These are phyloP conservation scores for Anolis carolinensis DNA, from an alignment of 2,113 vertebrate genomes.

Conservation along the genomic window DNA sequence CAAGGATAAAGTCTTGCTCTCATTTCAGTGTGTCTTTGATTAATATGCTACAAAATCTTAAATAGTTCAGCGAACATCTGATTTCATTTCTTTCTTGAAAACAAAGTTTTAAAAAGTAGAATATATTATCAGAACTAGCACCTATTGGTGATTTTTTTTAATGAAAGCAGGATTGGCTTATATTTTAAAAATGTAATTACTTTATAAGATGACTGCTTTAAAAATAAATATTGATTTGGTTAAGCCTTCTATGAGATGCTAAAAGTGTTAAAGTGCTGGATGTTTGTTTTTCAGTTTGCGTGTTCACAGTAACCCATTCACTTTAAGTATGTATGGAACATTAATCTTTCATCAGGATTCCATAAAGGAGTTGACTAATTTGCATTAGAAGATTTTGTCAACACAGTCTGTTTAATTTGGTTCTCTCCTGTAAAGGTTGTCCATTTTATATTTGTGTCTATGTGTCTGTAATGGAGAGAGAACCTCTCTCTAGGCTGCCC, in stretches of 20 bases:
- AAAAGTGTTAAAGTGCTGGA: not conserved
- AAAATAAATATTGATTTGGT: slow-evolving; percentile 66
- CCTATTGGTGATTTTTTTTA: slow-evolving; percentile 12
- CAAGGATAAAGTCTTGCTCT: too few species aligned
- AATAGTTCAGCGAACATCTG: not conserved
- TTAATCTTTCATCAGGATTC: slow-evolving; percentile 65
- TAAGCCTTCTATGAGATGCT: slow-evolving; percentile 63
- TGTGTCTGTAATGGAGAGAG: not conserved
- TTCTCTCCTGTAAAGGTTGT: slow-evolving; percentile 45
- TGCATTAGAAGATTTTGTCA: slow-evolving; percentile 54
- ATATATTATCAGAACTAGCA: not conserved
- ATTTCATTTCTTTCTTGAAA: slow-evolving; percentile 20
- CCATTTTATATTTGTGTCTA: slow-evolving; percentile 6
- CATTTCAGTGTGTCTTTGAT: not conserved
- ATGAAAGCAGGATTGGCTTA: not conserved
- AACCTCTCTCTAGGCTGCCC: not conserved
- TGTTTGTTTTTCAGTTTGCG: slow-evolving; percentile 41
- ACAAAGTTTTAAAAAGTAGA: fast-evolving
- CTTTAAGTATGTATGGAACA: slow-evolving; percentile 44
- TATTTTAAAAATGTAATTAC: slow-evolving; percentile 4
- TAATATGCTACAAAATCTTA: not conserved
- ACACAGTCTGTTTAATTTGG: slow-evolving; percentile 60
- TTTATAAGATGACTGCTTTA: slow-evolving; percentile 31
- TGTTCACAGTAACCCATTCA: slow-evolving; percentile 58
- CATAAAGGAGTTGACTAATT: slow-evolving; percentile 61